phyloP scores from a whole-genome alignment of 2,797 vertebrate genomes.

The Leuciscus waleckii region DNA sequence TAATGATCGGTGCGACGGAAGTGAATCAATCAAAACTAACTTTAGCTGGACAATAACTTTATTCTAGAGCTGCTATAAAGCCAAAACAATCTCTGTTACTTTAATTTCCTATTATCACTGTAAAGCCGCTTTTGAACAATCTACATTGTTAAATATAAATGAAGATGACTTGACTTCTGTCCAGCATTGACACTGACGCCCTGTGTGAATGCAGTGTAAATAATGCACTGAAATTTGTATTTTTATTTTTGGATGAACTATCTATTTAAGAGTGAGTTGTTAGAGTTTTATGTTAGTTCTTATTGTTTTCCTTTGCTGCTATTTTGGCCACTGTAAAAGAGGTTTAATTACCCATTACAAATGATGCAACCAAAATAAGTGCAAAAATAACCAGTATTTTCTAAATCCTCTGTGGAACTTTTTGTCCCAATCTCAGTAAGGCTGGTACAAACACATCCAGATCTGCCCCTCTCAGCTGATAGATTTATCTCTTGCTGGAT shows the following conservation, averaged over 20 bases:
- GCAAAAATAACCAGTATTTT: background rate
- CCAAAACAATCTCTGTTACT: too few relatives aligned
- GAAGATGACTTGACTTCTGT: too few relatives aligned
- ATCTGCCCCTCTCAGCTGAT: slow-evolving; percentile 1
- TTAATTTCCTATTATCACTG: too few relatives aligned
- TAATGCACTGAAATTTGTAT: too few relatives aligned
- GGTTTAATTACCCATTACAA: background rate
- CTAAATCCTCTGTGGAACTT: background rate
- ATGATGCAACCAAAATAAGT: background rate
- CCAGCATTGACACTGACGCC: too few relatives aligned
- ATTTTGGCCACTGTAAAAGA: background rate
- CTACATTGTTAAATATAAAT: too few relatives aligned
- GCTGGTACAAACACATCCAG: background rate
- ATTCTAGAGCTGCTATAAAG: too few relatives aligned
- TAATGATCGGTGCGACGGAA: too few relatives aligned
- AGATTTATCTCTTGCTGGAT: slow-evolving; percentile 15
- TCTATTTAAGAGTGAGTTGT: background rate
- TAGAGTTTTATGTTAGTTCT: background rate
- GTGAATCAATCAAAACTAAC: too few relatives aligned
- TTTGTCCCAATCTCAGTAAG: background rate
- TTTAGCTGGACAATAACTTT: too few relatives aligned
- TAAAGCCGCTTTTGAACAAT: too few relatives aligned
- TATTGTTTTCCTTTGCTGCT: background rate
- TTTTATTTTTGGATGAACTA: background rate
- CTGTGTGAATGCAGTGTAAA: too few relatives aligned